Evolutionary conservation across 1,140 invertebrate genomes (phyloP), one percentile per base, ranked within the genome.

Genomic region (Trachymyrmex septentrionalis): DNA sequence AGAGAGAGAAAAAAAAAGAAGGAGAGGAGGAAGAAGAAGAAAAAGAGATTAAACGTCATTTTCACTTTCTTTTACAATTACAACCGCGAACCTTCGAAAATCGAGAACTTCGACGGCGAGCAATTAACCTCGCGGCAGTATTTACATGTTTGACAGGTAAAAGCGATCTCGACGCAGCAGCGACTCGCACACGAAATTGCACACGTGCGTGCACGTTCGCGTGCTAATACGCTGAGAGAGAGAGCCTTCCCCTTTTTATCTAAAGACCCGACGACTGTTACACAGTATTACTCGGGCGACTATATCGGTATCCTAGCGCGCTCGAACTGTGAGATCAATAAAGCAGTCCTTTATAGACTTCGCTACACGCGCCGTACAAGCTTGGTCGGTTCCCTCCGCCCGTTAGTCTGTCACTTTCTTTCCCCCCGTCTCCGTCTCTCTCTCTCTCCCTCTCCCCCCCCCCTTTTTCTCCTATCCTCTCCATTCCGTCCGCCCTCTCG

Each of bases 321-420:
- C 94, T 94, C 94, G 94, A 95, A 94, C 94, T 93, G 80, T 61
- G 93, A 95, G 94, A 95, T 95, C 94, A 95, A 95, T 95, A 95
- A 95, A 95, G 94, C 93, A 94, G 93, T 94, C 94, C 94, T 95
- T 95, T 94, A 94, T 94, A 94, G 93, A 94, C 94, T 94, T 94
- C 91, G 78, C 93, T 94, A 93, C 92, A 94, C 93, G 92, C 94
- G 92, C 90, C 90, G 92, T 93, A 94, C 93, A 92, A 94, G 93
- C 94, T 94, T 92, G 92, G 91, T 88, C 93, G 92, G 94, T 92
- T 90, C 90, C 91, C 91, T 92, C 87, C 87, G 77, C 88, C 66
- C 87, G 86, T 88, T 86, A 85, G 85, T 86, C 90, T 89, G 85
- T 86, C 89, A 85, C 89, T 86, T 67, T 87, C 91, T 88, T 87